A percentile compares a stretch with the other conserved stretches of the same genome.
Conservation (phyloP, 2,888 invertebrate species). For the Sylvicola cinctus region DNA sequence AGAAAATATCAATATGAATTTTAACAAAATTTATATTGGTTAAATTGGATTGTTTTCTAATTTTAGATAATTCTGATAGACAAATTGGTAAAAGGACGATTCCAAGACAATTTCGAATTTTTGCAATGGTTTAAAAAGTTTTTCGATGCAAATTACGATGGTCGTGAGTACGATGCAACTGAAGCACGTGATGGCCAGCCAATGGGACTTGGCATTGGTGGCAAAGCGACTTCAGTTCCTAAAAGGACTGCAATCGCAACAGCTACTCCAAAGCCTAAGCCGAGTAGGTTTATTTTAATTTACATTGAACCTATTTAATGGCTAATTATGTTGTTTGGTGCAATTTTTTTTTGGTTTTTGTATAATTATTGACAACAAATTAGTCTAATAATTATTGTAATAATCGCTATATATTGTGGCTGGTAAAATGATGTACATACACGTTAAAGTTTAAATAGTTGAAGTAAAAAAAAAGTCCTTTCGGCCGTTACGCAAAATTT, state of each 20-base stretch:
- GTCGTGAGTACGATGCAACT: constrained; percentile 80
- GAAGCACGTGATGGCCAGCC: constrained; percentile 67
- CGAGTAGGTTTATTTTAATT: constrained; percentile 8
- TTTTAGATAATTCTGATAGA: constrained; percentile 27
- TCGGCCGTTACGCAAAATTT: no score
- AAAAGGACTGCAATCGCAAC: constrained; percentile 18
- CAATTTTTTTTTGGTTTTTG: background rate
- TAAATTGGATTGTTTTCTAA: background rate
- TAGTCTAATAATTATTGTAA: no score
- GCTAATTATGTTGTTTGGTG: background rate
- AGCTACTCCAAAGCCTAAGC: constrained; percentile 6
- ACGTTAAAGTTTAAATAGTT: no score
- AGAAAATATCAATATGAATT: no score
- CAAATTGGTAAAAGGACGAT: constrained; percentile 83
- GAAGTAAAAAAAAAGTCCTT: no score
- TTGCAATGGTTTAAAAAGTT: constrained; percentile 99
- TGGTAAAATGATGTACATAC: no score
- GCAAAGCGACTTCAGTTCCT: constrained; percentile 5
- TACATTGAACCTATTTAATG: constrained; percentile 7
- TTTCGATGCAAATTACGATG: constrained; percentile 97
- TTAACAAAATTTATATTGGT: no score
- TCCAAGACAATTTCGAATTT: constrained; percentile 99
- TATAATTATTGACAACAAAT: no score
- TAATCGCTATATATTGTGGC: no score
- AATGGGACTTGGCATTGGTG: constrained; percentile 48